phyloP scores from a whole-genome alignment of 2,888 invertebrate genomes.

The Drosophila meridiana region DNA sequence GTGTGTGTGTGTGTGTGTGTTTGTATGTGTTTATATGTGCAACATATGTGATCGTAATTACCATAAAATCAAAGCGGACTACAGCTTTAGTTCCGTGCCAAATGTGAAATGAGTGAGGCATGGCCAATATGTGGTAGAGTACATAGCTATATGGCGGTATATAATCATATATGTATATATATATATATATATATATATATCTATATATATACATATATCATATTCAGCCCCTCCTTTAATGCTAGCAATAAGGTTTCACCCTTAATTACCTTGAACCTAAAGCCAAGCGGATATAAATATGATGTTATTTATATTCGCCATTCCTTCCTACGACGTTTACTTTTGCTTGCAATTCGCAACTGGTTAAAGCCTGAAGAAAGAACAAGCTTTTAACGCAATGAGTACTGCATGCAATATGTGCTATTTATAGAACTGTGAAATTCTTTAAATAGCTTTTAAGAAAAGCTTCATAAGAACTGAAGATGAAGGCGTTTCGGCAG shows the following conservation, averaged over 20 bases:
- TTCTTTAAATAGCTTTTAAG: not conserved
- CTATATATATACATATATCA: not conserved
- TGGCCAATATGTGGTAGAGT: slow-evolving; percentile 14
- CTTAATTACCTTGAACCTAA: not conserved
- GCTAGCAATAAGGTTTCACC: not conserved
- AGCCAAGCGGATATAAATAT: not conserved
- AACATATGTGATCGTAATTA: slow-evolving; percentile 34
- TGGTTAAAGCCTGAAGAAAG: not conserved
- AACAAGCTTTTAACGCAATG: not conserved
- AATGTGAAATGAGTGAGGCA: slow-evolving; percentile 52
- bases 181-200: not conserved
- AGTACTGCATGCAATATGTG: not conserved
- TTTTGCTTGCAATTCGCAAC: not conserved
- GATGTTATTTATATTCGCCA: not conserved
- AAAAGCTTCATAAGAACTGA: not conserved
- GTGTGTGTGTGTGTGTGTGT: not conserved
- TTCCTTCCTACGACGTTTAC: not conserved
- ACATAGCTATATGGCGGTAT: not conserved
- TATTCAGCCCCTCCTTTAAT: not conserved
- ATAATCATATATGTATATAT: too few species aligned
- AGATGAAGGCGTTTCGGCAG: not conserved
- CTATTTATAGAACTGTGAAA: not conserved
- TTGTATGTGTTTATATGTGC: slow-evolving; percentile 4
- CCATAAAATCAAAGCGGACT: slow-evolving; percentile 48
- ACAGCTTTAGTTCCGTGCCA: slow-evolving; percentile 56